Conservation (phyloP, 2,888 invertebrate genomes). For the Sinelater perroti region DNA sequence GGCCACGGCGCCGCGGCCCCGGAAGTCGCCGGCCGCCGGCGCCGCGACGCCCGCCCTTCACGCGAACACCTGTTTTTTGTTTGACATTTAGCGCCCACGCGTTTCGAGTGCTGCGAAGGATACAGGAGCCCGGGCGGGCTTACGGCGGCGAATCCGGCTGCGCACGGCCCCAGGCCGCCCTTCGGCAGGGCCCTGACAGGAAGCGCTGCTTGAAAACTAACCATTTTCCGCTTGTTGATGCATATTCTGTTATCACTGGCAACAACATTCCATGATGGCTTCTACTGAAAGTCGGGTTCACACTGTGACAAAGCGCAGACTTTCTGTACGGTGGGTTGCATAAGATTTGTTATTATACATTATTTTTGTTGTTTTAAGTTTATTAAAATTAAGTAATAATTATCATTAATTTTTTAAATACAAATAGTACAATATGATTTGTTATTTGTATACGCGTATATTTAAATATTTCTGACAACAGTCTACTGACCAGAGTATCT, state of each 20-base stretch:
- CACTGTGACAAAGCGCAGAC: conserved; percentile 14
- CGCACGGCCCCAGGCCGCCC: background rate
- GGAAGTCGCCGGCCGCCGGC: no score
- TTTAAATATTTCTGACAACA: background rate
- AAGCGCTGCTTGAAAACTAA: conserved; percentile 40
- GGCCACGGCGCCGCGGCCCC: no score
- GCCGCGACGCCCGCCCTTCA: no score
- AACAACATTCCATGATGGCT: conserved; percentile 41
- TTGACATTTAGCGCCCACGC: conserved; percentile 50
- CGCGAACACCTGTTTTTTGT: background rate
- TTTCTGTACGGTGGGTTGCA: conserved; percentile 9
- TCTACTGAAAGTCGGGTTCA: conserved; percentile 36
- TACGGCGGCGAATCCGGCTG: background rate
- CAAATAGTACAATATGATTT: no score
- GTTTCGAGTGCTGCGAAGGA: conserved; percentile 24
- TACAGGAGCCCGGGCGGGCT: background rate
- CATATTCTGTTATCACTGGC: conserved; percentile 45
- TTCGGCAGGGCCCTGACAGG: background rate
- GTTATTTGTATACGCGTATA: no score
- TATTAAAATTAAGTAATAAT: no score
- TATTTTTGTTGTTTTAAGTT: no score
- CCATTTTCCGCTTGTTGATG: conserved; percentile 52
- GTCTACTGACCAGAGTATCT: no score
- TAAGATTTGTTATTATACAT: no score
- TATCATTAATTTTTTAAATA: no score